phyloP scores from a whole-genome alignment of 2,888 invertebrate genomes.

The Esperia sulphurella region DNA sequence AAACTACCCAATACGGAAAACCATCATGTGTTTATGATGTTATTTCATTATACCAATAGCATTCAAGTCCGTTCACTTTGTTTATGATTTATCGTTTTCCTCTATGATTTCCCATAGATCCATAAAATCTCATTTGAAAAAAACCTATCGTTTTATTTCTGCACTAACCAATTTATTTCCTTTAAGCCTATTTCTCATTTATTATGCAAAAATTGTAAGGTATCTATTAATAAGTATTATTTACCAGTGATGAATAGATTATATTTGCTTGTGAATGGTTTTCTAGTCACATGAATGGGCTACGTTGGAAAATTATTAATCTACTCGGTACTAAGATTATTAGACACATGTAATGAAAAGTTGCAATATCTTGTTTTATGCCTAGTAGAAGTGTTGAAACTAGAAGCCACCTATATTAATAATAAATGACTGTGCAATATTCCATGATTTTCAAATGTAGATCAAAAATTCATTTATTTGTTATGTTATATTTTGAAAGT shows the following conservation, averaged over 20 bases:
- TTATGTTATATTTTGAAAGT: no score
- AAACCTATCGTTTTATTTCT: background rate
- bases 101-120: constrained; percentile 40
- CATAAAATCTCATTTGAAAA: constrained; percentile 25
- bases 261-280: constrained; percentile 11
- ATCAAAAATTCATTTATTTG: no score
- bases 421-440: no score
- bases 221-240: background rate
- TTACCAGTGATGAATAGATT: constrained; percentile 22
- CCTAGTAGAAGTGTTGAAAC: no score
- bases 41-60: no score
- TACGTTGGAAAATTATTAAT: constrained; percentile 13
- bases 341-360: constrained; percentile 4
- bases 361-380: background rate
- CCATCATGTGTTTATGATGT: no score
- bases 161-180: background rate
- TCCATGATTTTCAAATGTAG: no score
- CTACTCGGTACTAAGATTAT: constrained; percentile 4
- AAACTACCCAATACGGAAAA: no score
- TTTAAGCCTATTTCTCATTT: no score
- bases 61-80: no score
- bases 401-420: no score
- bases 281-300: constrained; percentile 16
- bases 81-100: constrained; percentile 14
- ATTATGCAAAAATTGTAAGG: background rate